Conservation (phyloP, 2,888 invertebrate genomes). For the Malthinus flaveolus region DNA sequence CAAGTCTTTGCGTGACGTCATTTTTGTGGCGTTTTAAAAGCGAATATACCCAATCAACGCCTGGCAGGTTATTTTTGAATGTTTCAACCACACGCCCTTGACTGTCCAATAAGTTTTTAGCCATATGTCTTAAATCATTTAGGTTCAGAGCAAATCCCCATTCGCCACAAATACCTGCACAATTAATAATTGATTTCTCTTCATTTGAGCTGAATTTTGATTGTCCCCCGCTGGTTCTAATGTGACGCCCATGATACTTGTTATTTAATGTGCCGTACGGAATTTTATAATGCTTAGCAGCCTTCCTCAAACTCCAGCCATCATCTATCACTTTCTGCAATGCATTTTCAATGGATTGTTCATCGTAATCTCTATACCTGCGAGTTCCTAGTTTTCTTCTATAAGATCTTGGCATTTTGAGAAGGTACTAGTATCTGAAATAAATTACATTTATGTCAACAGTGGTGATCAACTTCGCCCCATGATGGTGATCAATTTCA, state of each 20-base stretch:
- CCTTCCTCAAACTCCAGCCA: constrained; percentile 6
- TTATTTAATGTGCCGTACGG: constrained; percentile 17
- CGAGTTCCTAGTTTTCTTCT: constrained; percentile 6
- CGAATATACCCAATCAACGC: no score
- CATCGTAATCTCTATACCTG: constrained; percentile 8
- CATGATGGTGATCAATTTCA: background rate
- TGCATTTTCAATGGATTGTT: no score
- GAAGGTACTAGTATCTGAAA: background rate
- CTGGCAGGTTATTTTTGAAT: constrained; percentile 29
- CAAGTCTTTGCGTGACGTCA: background rate
- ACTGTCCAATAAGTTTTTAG: constrained; percentile 30
- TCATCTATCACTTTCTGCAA: constrained; percentile 9
- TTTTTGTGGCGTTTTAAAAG: background rate
- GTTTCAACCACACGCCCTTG: no score
- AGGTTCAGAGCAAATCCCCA: constrained; percentile 32
- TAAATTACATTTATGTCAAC: no score
- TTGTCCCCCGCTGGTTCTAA: constrained; percentile 2
- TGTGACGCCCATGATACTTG: constrained; percentile 8
- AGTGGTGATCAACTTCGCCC: background rate
- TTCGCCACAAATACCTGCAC: constrained; percentile 21
- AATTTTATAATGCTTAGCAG: constrained; percentile 12
- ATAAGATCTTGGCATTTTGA: background rate
- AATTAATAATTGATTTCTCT: constrained; percentile 6
- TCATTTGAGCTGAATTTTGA: constrained; percentile 12
- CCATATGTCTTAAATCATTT: constrained; percentile 30